Percentiles rank a stretch among this genome's conserved stretches.
Conservation (phyloP, 2,113 vertebrate genomes). For the Pionites leucogaster region DNA sequence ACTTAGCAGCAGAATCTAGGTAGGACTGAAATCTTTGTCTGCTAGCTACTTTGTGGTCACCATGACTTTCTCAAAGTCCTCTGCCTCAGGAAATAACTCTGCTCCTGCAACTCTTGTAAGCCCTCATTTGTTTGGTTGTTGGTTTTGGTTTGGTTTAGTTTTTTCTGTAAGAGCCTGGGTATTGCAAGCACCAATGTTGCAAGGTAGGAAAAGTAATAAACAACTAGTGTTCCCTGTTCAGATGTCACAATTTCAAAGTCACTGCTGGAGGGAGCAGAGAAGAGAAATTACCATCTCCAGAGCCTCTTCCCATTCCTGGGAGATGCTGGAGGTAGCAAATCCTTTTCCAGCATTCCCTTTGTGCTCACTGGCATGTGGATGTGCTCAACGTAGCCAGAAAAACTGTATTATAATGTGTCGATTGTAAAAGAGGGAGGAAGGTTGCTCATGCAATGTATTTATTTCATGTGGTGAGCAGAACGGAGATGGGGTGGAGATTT, state of each 20-base stretch:
- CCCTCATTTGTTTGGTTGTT: not conserved
- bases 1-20: not conserved
- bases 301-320: not conserved
- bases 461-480: slow-evolving; percentile 8
- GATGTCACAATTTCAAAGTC: not conserved
- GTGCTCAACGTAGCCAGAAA: slow-evolving; percentile 10
- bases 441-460: not conserved
- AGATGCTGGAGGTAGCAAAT: not conserved
- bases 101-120: not conserved
- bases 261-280: not conserved
- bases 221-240: not conserved
- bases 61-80: not conserved
- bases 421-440: not conserved
- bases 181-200: not conserved
- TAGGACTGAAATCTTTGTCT: not conserved
- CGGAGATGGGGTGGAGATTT: not conserved
- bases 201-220: not conserved
- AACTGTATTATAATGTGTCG: not conserved
- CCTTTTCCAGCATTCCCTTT: not conserved
- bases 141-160: not conserved
- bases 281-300: not conserved
- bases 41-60: not conserved
- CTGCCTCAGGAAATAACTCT: not conserved
- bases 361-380: not conserved
- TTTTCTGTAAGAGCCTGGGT: not conserved